Percentiles rank a stretch among this genome's conserved stretches.
Evolutionary conservation across 92 coral and sea anemone genomes (phyloP).

Genomic region (Bergia puertoricense): DNA sequence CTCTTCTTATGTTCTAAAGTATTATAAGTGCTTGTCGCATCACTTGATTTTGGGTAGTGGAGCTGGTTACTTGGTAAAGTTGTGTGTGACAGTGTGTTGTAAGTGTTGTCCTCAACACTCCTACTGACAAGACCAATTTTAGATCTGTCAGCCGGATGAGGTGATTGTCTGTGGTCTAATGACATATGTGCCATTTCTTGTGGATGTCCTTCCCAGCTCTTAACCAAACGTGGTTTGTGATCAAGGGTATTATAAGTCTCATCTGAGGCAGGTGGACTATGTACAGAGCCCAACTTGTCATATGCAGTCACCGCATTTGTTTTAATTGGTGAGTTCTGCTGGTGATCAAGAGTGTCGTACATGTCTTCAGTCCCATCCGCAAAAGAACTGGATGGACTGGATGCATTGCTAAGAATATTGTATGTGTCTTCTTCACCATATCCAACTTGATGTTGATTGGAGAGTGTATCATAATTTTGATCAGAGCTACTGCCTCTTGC

Average conservation of each 20-base stretch:
- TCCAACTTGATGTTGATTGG: neutral
- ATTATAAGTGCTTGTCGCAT: slow-evolving; percentile 36
- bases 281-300: slow-evolving; percentile 42
- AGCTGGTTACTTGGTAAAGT: slow-evolving; percentile 16
- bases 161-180: slow-evolving; percentile 38
- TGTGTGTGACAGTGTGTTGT: slow-evolving; percentile 51
- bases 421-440: slow-evolving; percentile 26
- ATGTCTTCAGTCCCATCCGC: slow-evolving; percentile 8
- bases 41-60: slow-evolving; percentile 2
- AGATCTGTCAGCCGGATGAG: slow-evolving; percentile 43
- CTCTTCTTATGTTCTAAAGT: slow-evolving; percentile 33
- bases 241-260: slow-evolving; percentile 51
- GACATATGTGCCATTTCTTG: slow-evolving; percentile 23
- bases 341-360: slow-evolving; percentile 51
- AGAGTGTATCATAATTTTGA: slow-evolving; percentile 9
- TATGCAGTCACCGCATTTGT: slow-evolving; percentile 22
- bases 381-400: slow-evolving; percentile 3
- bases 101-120: slow-evolving; percentile 24
- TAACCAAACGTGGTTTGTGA: neutral
- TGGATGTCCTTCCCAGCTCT: neutral
- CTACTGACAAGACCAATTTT: slow-evolving; percentile 3
- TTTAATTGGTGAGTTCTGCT: slow-evolving; percentile 39
- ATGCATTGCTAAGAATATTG: slow-evolving; percentile 19
- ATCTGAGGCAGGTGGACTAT: slow-evolving; percentile 27
- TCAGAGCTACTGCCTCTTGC: neutral